A percentile compares a stretch with the other conserved stretches of the same genome.
These are phyloP conservation scores for Parambassis ranga DNA, from an alignment of 2,797 vertebrate genomes.

Conservation along the genomic window DNA sequence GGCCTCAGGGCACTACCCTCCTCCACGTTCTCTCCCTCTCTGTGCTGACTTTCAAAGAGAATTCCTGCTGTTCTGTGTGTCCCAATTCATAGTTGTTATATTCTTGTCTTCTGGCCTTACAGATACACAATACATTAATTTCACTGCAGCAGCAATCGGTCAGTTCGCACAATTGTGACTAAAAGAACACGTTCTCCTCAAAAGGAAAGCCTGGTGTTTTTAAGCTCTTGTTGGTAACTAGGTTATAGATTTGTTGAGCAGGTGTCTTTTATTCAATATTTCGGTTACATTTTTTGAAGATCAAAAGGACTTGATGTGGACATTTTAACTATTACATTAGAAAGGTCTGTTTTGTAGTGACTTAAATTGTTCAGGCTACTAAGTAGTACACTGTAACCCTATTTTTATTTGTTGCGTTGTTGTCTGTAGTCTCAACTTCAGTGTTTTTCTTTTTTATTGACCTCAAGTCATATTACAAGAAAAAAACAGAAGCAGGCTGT, in stretches of 20 bases:
- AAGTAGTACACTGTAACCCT: constrained; percentile 55
- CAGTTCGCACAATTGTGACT: constrained; percentile 1
- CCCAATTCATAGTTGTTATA: constrained; percentile 65
- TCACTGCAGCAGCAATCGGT: constrained; percentile 22
- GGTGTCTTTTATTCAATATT: constrained; percentile 10
- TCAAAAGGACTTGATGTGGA: constrained; percentile 12
- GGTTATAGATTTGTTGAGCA: constrained; percentile 3
- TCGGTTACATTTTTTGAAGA: constrained; percentile 15
- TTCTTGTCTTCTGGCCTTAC: constrained; percentile 59
- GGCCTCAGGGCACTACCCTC: constrained; percentile 59
- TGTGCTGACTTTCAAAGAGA: constrained; percentile 71
- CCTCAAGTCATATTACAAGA: constrained; percentile 76
- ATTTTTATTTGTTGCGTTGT: constrained; percentile 81
- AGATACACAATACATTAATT: constrained; percentile 47
- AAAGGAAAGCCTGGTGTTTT: background rate
- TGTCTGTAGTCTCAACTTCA: constrained; percentile 72
- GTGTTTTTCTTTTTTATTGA: constrained; percentile 56
- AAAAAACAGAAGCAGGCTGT: constrained; percentile 62
- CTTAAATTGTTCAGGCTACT: constrained; percentile 58
- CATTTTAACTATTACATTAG: constrained; percentile 55
- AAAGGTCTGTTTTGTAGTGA: constrained; percentile 60
- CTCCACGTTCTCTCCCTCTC: constrained; percentile 53
- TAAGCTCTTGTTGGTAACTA: background rate
- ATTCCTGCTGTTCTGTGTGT: constrained; percentile 70
- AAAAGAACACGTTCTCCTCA: background rate